Percentiles rank a stretch among this genome's conserved stretches.
These are phyloP conservation scores for Nycteola revayana DNA, from an alignment of 2,888 invertebrate genomes.

Conservation along the genomic window DNA sequence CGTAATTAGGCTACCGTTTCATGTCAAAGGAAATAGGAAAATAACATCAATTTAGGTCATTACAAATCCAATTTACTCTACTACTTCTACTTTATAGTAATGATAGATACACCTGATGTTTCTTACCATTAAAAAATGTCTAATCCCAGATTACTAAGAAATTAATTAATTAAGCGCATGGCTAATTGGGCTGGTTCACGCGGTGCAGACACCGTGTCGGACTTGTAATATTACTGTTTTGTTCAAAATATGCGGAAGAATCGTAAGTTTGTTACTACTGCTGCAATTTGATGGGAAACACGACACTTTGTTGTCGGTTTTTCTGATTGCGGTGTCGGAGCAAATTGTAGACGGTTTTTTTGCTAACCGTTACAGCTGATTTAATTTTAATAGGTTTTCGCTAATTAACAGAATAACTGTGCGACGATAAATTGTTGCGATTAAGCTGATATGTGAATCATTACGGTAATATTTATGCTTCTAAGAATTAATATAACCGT, in stretches of 20 bases:
- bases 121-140: constrained; percentile 23
- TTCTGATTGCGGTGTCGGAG: constrained; percentile 28
- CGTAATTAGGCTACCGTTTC: no score
- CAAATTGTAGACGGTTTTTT: constrained; percentile 28
- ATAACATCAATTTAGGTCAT: no score
- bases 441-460: no score
- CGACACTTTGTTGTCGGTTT: constrained; percentile 11
- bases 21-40: no score
- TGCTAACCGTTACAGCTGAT: constrained; percentile 3
- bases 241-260: constrained; percentile 44
- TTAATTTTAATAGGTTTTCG: constrained; percentile 13
- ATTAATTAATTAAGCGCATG: constrained; percentile 49
- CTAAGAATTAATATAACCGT: no score
- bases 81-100: no score
- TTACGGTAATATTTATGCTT: no score
- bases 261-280: constrained; percentile 33
- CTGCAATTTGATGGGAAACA: constrained; percentile 44
- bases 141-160: constrained; percentile 36
- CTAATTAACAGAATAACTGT: constrained; percentile 22
- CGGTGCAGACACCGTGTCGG: constrained; percentile 42
- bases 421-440: constrained; percentile 12
- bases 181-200: constrained; percentile 61
- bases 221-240: constrained; percentile 22
- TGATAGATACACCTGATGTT: constrained; percentile 29
- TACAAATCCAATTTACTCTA: no score